Evolutionary conservation across 2,888 invertebrate genomes (phyloP).

Genomic region (Steinernema scapterisci): DNA sequence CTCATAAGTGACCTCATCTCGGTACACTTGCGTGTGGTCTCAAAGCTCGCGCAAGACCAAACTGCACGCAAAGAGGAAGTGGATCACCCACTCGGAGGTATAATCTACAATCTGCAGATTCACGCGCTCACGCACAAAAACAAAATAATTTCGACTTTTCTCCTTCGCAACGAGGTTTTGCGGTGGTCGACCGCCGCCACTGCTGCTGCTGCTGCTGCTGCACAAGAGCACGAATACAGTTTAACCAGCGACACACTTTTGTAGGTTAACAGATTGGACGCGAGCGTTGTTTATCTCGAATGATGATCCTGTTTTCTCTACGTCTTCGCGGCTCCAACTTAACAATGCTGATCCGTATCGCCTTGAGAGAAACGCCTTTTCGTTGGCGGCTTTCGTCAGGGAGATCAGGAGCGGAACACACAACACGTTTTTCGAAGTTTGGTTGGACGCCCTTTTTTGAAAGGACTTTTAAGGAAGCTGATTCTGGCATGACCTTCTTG

Average conservation of each 20-base stretch:
- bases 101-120: too few relatives aligned
- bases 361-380: background rate
- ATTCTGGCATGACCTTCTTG: too few relatives aligned
- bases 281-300: background rate
- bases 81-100: background rate
- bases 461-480: too few relatives aligned
- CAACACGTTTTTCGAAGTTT: too few relatives aligned
- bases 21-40: slow-evolving; percentile 4
- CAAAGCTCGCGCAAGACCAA: background rate
- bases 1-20: too few relatives aligned
- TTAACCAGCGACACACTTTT: background rate
- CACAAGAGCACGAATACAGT: background rate
- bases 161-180: too few relatives aligned
- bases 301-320: background rate
- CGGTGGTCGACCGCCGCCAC: too few relatives aligned
- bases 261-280: background rate
- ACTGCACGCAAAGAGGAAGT: background rate
- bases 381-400: background rate
- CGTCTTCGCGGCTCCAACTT: slow-evolving; percentile 2
- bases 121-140: too few relatives aligned
- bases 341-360: background rate
- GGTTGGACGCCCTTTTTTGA: too few relatives aligned
- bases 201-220: background rate
- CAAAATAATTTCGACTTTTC: too few relatives aligned
- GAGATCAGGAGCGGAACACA: too few relatives aligned